These are phyloP conservation scores for Galemys pyrenaicus DNA, from an alignment of 2,113 vertebrate genomes.

Conservation along the genomic window DNA sequence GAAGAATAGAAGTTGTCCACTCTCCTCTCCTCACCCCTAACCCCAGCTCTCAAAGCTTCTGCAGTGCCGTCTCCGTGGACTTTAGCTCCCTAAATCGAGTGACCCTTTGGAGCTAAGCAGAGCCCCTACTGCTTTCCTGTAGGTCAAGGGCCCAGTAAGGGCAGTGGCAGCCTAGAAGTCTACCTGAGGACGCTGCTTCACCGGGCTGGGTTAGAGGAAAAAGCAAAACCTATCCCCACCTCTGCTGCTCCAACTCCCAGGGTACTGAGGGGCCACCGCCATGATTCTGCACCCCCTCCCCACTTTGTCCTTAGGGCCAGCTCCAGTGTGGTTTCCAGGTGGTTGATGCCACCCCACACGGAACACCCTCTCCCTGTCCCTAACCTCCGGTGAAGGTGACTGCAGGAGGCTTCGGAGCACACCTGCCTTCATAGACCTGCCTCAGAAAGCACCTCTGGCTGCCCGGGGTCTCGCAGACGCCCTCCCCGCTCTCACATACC, in stretches of 20 bases:
- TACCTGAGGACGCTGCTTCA: background rate
- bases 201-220: no score
- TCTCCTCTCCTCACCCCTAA: background rate
- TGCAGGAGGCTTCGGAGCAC: no score
- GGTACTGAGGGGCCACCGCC: background rate
- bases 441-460: background rate
- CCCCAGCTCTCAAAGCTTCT: background rate
- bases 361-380: no score
- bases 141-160: background rate
- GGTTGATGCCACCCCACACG: no score
- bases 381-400: no score
- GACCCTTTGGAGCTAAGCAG: background rate
- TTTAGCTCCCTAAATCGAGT: background rate
- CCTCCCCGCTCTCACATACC: background rate
- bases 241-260: background rate
- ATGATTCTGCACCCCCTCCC: background rate
- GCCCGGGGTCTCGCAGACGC: background rate
- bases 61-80: no score
- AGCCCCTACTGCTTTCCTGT: background rate
- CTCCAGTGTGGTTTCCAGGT: background rate
- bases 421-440: background rate
- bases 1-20: background rate
- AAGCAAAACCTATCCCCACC: no score
- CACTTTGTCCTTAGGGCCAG: background rate
- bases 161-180: background rate